Evolutionary conservation across 1,140 invertebrate genomes (phyloP), one percentile per base, ranked within the genome.

Genomic region (Solenopsis invicta): DNA sequence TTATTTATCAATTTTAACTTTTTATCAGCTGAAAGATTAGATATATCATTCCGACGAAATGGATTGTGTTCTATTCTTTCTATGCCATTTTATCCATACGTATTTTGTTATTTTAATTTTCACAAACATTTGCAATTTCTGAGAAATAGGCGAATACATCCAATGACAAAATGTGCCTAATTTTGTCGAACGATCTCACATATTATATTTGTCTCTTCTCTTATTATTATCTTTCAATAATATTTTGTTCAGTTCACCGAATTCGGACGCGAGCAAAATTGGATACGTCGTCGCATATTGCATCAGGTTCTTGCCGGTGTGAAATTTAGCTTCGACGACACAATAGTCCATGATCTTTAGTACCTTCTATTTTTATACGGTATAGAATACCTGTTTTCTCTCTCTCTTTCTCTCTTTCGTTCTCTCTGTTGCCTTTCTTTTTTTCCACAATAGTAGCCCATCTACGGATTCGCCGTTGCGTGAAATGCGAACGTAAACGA

Each of bases 401-500:
- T 66, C 62, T 66, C 8, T 67, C n/a, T 41, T 41, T 69, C 21
- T 50, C 21, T 69, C 41, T 21, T 16, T 62, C 13, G 2, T 13
- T 50, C 41, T 41, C 41, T 8, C 41, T 41, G 41, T 41, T 41
- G 2, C 8, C 41, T 41, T 4, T 41, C 41, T 41, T 41, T 41
- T 4, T 18, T 0, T 34, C 16, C 59, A 89, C 88, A 89, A 89
- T 86, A 67, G 82, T 85, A 66, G 34, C 59, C 88, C 87, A 89
- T 89, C 88, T 89, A 87, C 50, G 37, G 88, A 67, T 62, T 88
- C 88, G 76, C n/a, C 50, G 88, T 88, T 89, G 88, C 88, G 88
- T 89, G 88, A 89, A 89, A 89, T 89, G 76, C 88, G 88, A 86
- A 87, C 88, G 61, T 89, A 87, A 89, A 89, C 84, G 87, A 81